These are phyloP conservation scores for Sebastes elongatus DNA, from an alignment of 2,797 vertebrate species.

Conservation along the genomic window DNA sequence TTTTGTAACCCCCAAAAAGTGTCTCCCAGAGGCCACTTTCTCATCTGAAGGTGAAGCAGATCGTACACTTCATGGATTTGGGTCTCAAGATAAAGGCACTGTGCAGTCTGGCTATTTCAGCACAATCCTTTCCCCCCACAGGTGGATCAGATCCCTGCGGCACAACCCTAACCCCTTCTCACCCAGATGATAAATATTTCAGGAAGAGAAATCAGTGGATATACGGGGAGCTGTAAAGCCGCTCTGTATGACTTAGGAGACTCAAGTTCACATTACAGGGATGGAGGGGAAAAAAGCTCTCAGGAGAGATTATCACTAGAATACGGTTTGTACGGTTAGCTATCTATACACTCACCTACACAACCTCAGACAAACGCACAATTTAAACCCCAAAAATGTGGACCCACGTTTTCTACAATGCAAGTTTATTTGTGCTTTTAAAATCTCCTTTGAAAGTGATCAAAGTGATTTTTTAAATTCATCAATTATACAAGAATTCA, in stretches of 20 bases:
- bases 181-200: constrained; percentile 78
- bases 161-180: constrained; percentile 67
- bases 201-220: constrained; percentile 66
- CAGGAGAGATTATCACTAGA: constrained; percentile 38
- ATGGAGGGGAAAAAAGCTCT: constrained; percentile 19
- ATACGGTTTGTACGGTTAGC: constrained; percentile 1
- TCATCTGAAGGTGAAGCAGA: constrained; percentile 49
- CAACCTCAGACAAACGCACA: background rate
- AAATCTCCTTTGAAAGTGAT: constrained; percentile 15
- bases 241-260: constrained; percentile 54
- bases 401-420: background rate
- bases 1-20: constrained; percentile 12
- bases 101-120: constrained; percentile 62
- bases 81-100: constrained; percentile 61
- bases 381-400: background rate
- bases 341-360: background rate
- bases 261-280: constrained; percentile 56
- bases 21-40: constrained; percentile 25
- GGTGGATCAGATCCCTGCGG: constrained; percentile 75
- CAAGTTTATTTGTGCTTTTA: background rate
- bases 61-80: constrained; percentile 55
- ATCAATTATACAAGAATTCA: constrained; percentile 4
- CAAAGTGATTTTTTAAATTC: constrained; percentile 5
- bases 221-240: constrained; percentile 61
- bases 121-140: constrained; percentile 63